Evolutionary conservation across 1,140 invertebrate species (phyloP).

Genomic region (Drosophila littoralis): DNA sequence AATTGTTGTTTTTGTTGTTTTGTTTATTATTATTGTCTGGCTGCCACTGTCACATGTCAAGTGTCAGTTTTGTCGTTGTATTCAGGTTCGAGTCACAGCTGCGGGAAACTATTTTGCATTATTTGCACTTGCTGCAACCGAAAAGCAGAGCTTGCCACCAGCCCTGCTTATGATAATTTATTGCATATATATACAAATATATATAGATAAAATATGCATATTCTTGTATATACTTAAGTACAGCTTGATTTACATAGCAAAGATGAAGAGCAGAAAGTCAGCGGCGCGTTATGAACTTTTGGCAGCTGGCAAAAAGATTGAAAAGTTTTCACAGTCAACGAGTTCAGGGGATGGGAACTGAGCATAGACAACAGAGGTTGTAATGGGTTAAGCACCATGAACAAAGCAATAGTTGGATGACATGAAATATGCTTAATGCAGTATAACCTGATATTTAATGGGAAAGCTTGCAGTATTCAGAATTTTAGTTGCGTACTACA

Average conservation of each 20-base stretch:
- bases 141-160: conserved; percentile 59
- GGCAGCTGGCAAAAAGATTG: conserved; percentile 32
- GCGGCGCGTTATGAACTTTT: conserved; percentile 22
- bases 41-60: conserved; percentile 72
- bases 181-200: conserved; percentile 19
- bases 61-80: conserved; percentile 56
- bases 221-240: conserved; percentile 19
- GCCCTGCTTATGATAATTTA: conserved; percentile 70
- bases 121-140: conserved; percentile 50
- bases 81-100: conserved; percentile 53
- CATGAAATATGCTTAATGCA: not conserved
- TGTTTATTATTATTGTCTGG: conserved; percentile 68
- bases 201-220: conserved; percentile 15
- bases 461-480: not conserved
- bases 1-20: conserved; percentile 23
- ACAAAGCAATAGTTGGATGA: not conserved
- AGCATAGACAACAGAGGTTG: conserved; percentile 4
- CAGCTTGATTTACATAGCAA: conserved; percentile 50
- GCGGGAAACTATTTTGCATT: conserved; percentile 74
- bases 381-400: conserved; percentile 17
- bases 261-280: conserved; percentile 15
- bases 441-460: not conserved
- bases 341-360: not conserved
- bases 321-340: conserved; percentile 18
- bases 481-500: too few relatives aligned